A percentile compares a stretch with the other conserved stretches of the same genome.
Conservation (phyloP, 2,888 invertebrate species). For the Cheilosia vernalis region DNA sequence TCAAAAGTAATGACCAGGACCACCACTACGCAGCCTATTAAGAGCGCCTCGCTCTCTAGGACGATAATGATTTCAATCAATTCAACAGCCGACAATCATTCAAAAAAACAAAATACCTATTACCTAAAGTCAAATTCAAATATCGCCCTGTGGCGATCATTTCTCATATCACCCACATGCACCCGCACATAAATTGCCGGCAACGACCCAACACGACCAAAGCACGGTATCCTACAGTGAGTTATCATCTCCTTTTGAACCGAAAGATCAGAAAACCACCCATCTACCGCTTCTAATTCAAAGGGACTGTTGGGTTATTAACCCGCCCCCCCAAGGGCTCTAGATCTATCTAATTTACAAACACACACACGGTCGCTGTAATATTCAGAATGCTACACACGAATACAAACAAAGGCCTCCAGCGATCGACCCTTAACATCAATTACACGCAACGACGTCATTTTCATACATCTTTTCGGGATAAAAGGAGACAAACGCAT, state of each 20-base stretch:
- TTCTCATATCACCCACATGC: conserved; percentile 62
- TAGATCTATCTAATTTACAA: conserved; percentile 48
- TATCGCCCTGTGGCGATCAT: conserved; percentile 67
- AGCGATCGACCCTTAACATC: conserved; percentile 67
- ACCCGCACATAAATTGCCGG: conserved; percentile 48
- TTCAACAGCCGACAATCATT: conserved; percentile 62
- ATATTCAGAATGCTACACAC: conserved; percentile 55
- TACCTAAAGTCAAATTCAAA: conserved; percentile 61
- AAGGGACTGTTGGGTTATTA: conserved; percentile 58
- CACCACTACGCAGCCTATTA: conserved; percentile 48
- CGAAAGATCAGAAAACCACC: conserved; percentile 1
- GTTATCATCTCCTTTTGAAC: conserved; percentile 56
- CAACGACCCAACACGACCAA: conserved; percentile 2
- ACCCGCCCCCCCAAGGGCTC: conserved; percentile 28
- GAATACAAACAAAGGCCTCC: conserved; percentile 12
- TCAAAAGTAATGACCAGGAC: conserved; percentile 68
- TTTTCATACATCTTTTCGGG: conserved; percentile 66
- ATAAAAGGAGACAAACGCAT: conserved; percentile 36
- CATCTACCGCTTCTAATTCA: conserved; percentile 32
- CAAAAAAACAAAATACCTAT: conserved; percentile 58
- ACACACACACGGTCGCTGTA: conserved; percentile 19
- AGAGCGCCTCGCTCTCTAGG: conserved; percentile 11
- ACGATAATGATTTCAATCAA: conserved; percentile 64
- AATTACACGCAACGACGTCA: conserved; percentile 73
- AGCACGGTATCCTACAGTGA: conserved; percentile 27